A percentile compares a stretch with the other conserved stretches of the same genome.
Conservation (phyloP, 1,140 invertebrate species). For the Drosophila eugracilis region DNA sequence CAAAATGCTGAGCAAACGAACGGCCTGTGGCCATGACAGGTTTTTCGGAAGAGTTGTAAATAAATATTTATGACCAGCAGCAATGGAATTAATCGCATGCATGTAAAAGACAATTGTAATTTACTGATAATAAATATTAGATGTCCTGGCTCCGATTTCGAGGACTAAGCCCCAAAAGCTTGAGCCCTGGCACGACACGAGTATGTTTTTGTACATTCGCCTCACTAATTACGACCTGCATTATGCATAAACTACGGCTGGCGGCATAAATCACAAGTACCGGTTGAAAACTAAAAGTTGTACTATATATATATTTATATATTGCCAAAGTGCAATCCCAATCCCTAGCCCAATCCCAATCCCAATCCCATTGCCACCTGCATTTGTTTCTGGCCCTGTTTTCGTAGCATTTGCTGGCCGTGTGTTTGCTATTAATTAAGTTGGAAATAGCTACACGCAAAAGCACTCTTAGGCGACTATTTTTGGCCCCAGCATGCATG, state of each 20-base stretch:
- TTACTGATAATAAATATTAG: conserved; percentile 82
- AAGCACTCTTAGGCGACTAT: conserved; percentile 80
- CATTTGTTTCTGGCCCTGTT: conserved; percentile 35
- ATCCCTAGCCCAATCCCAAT: conserved; percentile 5
- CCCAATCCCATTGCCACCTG: conserved; percentile 26
- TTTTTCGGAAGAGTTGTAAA: conserved; percentile 72
- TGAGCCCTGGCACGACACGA: conserved; percentile 27
- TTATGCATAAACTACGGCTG: conserved; percentile 75
- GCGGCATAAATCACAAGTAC: conserved; percentile 74
- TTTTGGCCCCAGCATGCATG: conserved; percentile 72
- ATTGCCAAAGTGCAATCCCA: conserved; percentile 3
- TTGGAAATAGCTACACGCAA: conserved; percentile 81
- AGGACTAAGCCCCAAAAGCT: conserved; percentile 27
- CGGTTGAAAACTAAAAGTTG: conserved; percentile 60
- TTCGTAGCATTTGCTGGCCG: conserved; percentile 40
- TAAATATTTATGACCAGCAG: conserved; percentile 75
- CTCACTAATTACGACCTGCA: conserved; percentile 73
- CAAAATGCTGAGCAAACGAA: conserved; percentile 34
- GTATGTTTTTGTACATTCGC: conserved; percentile 43
- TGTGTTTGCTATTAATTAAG: conserved; percentile 81
- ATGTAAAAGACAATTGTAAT: conserved; percentile 81
- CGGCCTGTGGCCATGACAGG: conserved; percentile 67
- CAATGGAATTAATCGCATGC: conserved; percentile 63
- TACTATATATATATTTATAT: conserved; percentile 20
- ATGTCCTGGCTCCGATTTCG: conserved; percentile 41